These are phyloP conservation scores for Saccostrea echinata DNA, from an alignment of 1,140 invertebrate genomes.

Conservation along the genomic window DNA sequence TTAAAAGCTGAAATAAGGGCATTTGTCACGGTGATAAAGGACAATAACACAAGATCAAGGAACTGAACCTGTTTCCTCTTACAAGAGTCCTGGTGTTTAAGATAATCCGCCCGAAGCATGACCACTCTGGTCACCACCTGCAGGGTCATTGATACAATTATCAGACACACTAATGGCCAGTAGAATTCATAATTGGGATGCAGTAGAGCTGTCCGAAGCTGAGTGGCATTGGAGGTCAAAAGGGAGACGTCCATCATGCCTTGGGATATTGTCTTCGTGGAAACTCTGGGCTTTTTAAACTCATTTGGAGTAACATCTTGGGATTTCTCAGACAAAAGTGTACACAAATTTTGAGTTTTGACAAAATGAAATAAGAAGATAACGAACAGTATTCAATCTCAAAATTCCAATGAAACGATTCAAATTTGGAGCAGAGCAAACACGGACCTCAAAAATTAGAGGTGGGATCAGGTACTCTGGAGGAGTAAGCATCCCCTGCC, in stretches of 20 bases:
- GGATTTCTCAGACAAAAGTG: background rate
- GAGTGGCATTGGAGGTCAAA: conserved; percentile 52
- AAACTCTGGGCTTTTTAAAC: background rate
- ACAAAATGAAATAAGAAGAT: too few relatives aligned
- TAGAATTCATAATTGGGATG: conserved; percentile 52
- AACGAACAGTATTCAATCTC: too few relatives aligned
- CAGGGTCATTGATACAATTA: conserved; percentile 51
- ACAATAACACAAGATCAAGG: conserved; percentile 42
- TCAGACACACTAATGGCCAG: conserved; percentile 44
- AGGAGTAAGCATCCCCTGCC: too few relatives aligned
- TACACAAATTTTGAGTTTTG: too few relatives aligned
- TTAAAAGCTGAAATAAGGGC: conserved; percentile 3
- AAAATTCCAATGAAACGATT: too few relatives aligned
- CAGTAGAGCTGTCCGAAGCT: conserved; percentile 45
- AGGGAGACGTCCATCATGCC: conserved; percentile 60
- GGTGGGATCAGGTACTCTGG: too few relatives aligned
- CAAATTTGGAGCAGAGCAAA: too few relatives aligned
- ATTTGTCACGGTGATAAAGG: conserved; percentile 1
- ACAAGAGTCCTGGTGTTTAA: conserved; percentile 42
- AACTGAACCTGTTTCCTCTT: conserved; percentile 53
- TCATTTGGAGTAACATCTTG: background rate
- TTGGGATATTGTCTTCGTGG: conserved; percentile 57
- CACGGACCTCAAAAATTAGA: too few relatives aligned
- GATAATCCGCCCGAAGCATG: conserved; percentile 50
- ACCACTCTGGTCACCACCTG: conserved; percentile 47